Conservation (phyloP, 2,888 invertebrate species). For the Acleris sparsana region DNA sequence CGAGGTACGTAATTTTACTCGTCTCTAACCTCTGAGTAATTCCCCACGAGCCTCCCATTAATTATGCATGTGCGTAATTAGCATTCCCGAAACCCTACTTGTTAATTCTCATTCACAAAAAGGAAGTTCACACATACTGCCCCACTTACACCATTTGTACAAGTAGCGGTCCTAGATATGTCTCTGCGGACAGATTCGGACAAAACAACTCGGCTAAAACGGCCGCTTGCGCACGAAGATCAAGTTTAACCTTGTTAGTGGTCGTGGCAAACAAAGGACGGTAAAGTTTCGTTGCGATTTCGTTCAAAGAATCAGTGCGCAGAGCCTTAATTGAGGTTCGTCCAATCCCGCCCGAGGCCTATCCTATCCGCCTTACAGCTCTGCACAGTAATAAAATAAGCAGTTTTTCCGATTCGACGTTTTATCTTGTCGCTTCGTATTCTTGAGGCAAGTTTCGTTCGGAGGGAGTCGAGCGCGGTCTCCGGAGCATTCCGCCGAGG, state of each 20-base stretch:
- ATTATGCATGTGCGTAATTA: constrained; percentile 33
- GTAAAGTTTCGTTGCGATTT: constrained; percentile 23
- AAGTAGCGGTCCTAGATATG: constrained; percentile 18
- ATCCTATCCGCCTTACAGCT: constrained; percentile 66
- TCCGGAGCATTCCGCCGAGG: constrained; percentile 54
- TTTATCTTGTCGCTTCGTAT: constrained; percentile 77
- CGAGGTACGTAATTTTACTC: background rate
- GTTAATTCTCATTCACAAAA: constrained; percentile 27
- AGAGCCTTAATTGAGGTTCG: constrained; percentile 36
- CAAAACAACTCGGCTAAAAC: constrained; percentile 17
- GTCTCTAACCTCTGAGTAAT: constrained; percentile 5
- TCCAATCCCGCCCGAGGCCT: constrained; percentile 56
- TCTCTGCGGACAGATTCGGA: constrained; percentile 20
- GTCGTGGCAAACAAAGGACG: constrained; percentile 16
- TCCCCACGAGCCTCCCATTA: background rate
- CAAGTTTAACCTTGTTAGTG: background rate
- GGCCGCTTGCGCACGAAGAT: background rate
- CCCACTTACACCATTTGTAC: constrained; percentile 18
- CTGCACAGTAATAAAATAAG: constrained; percentile 76
- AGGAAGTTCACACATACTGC: constrained; percentile 24
- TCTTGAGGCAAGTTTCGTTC: constrained; percentile 64
- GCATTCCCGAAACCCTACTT: constrained; percentile 18
- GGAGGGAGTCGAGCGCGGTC: constrained; percentile 63
- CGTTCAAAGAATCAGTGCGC: constrained; percentile 28
- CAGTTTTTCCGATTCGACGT: constrained; percentile 78